These are phyloP conservation scores for Ophion obscuratus DNA, from an alignment of 2,888 invertebrate genomes.

Conservation along the genomic window DNA sequence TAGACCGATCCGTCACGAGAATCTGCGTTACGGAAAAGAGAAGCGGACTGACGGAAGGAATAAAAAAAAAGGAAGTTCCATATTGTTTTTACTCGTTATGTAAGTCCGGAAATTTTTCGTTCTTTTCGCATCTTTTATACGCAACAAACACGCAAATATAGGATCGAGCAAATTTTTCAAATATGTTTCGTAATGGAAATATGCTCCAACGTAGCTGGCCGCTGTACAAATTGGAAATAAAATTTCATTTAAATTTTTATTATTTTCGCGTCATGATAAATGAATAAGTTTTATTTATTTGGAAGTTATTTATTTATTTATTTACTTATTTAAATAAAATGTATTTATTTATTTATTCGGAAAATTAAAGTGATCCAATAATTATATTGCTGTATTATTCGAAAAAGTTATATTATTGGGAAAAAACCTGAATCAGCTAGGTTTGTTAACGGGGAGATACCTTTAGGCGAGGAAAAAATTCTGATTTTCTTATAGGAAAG, in stretches of 20 bases:
- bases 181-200: not conserved
- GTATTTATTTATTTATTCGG: no score
- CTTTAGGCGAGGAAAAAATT: no score
- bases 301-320: no score
- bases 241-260: not conserved
- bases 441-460: no score
- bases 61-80: not conserved
- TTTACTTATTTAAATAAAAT: no score
- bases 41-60: not conserved
- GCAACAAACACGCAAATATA: not conserved
- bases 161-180: not conserved
- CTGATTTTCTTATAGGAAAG: not conserved
- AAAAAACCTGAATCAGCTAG: no score
- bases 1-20: conserved; percentile 7
- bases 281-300: no score
- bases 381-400: no score
- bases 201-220: no score
- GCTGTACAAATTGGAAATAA: not conserved
- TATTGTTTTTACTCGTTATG: not conserved
- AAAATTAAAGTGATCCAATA: no score
- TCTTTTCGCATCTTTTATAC: not conserved
- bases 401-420: no score
- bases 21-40: not conserved
- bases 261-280: not conserved
- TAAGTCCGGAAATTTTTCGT: not conserved